These are phyloP conservation scores for Zosterops japonicus DNA, from an alignment of 2,113 vertebrate genomes.

Conservation along the genomic window DNA sequence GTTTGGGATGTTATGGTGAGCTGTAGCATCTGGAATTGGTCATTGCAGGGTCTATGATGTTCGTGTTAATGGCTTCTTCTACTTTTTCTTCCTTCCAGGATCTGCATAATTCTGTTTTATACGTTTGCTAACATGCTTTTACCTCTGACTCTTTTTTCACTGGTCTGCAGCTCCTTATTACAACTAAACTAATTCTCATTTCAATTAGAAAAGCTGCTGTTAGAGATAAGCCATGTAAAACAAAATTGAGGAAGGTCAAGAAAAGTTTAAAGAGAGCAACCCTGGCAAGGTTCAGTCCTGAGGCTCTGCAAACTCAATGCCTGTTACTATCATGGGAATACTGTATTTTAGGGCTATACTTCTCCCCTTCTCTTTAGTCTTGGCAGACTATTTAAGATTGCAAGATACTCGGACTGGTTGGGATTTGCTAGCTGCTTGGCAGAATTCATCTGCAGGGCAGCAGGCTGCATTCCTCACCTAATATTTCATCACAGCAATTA, in stretches of 20 bases:
- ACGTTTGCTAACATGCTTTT: fast-evolving
- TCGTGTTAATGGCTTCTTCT: neutral
- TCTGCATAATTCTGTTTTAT: neutral
- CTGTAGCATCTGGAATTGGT: neutral
- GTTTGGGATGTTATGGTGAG: neutral
- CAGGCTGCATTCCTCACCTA: neutral
- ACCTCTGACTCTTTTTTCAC: neutral
- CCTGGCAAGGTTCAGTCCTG: neutral
- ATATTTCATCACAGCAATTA: neutral
- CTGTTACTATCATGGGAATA: neutral
- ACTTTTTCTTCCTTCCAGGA: neutral
- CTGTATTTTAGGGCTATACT: neutral
- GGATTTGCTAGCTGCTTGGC: slow-evolving; percentile 16
- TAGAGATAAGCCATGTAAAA: neutral
- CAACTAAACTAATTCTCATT: neutral
- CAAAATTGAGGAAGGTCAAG: neutral
- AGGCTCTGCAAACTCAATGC: neutral
- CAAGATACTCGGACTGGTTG: neutral
- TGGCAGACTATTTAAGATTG: neutral
- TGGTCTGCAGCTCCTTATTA: neutral
- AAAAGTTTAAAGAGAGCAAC: neutral
- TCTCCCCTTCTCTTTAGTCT: neutral
- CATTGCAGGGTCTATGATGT: neutral
- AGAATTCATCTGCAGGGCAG: neutral
- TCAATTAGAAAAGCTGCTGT: neutral